Percentiles rank a stretch among this genome's conserved stretches.
Conservation (phyloP, 2,113 vertebrate genomes). For the Oostethus manadensis region DNA sequence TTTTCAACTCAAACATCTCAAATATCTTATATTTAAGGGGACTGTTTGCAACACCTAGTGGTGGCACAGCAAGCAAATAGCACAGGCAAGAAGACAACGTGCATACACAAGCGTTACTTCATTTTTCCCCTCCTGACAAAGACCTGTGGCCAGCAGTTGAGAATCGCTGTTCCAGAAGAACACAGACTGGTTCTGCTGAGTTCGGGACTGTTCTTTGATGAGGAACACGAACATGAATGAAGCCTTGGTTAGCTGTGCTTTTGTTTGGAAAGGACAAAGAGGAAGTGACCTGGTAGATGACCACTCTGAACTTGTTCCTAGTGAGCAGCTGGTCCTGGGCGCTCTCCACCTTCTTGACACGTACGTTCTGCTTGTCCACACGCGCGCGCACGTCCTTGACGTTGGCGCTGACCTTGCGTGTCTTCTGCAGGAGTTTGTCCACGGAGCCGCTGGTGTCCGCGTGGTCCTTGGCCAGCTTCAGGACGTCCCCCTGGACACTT, state of each 20-base stretch:
- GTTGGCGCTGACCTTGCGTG: conserved; percentile 87
- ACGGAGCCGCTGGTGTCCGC: conserved; percentile 78
- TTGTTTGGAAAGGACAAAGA: neutral
- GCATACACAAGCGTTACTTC: no score
- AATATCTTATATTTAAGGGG: no score
- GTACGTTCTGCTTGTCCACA: conserved; percentile 84
- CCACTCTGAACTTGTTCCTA: conserved; percentile 93
- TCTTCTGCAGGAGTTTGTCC: conserved; percentile 92
- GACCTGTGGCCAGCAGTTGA: no score
- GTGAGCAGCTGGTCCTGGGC: conserved; percentile 93
- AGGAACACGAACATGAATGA: no score
- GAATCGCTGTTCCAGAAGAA: no score
- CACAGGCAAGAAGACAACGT: no score
- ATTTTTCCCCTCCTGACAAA: no score
- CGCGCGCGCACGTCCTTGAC: conserved; percentile 88
- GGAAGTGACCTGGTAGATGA: conserved; percentile 88
- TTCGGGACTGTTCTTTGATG: no score
- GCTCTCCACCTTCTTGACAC: conserved; percentile 84
- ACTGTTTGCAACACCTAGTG: no score
- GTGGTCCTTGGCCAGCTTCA: conserved; percentile 89
- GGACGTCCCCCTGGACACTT: conserved; percentile 85
- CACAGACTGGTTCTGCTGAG: no score
- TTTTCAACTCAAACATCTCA: no score
- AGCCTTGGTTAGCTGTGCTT: neutral
- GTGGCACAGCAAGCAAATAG: no score